A percentile compares a stretch with the other conserved stretches of the same genome.
These are phyloP conservation scores for Iselma pallidipennis DNA, from an alignment of 2,888 invertebrate species.

Conservation along the genomic window DNA sequence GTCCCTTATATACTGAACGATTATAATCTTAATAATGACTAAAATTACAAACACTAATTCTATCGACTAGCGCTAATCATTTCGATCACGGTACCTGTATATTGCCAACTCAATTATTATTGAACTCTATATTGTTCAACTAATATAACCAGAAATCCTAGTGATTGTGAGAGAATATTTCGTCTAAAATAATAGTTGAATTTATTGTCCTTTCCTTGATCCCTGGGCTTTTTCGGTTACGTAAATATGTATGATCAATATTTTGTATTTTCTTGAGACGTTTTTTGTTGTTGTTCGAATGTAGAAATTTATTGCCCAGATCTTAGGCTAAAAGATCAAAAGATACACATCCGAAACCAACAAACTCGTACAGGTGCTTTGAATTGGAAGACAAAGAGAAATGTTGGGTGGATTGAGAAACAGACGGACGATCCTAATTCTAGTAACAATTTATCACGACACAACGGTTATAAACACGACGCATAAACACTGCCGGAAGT, in stretches of 20 bases:
- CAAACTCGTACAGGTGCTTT: neutral
- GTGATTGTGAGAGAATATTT: neutral
- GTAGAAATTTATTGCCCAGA: neutral
- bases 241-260: no score
- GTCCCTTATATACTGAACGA: neutral
- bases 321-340: neutral
- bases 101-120: neutral
- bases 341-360: neutral
- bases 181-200: neutral
- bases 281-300: no score
- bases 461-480: constrained; percentile 1
- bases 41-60: constrained; percentile 1
- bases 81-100: neutral
- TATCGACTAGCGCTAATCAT: neutral
- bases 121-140: neutral
- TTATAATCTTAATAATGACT: neutral
- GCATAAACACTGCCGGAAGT: neutral
- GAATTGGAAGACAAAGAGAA: neutral
- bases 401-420: neutral
- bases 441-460: neutral
- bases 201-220: no score
- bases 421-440: neutral
- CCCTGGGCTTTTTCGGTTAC: no score
- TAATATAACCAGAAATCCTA: neutral
- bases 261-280: no score